Percentiles rank a stretch among this genome's conserved stretches.
Conservation (phyloP, 2,113 vertebrate genomes). For the Cephalopholis sonnerati region DNA sequence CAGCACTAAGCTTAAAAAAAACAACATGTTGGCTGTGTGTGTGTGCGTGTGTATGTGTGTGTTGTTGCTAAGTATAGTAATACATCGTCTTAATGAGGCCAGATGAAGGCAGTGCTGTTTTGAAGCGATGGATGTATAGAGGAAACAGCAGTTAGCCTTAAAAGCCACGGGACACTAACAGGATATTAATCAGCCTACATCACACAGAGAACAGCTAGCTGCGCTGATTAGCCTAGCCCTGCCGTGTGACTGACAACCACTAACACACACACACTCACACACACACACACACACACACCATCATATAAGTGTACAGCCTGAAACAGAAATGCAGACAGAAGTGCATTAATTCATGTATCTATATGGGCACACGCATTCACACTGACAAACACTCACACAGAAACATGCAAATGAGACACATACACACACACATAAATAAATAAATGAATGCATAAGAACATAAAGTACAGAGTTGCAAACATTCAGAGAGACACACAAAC, state of each 20-base stretch:
- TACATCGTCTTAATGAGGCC: slow-evolving; percentile 68
- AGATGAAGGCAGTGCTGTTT: slow-evolving; percentile 59
- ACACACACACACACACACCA: slow-evolving; percentile 26
- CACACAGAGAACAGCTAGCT: slow-evolving; percentile 76
- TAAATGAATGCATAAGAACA: slow-evolving; percentile 22
- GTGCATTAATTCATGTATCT: slow-evolving; percentile 37
- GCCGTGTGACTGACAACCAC: slow-evolving; percentile 76
- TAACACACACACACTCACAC: slow-evolving; percentile 25
- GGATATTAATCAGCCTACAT: slow-evolving; percentile 79
- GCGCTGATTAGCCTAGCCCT: slow-evolving; percentile 77
- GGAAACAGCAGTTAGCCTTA: slow-evolving; percentile 78
- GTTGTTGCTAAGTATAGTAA: slow-evolving; percentile 53
- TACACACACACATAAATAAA: background rate
- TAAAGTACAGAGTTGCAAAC: background rate
- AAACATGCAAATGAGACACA: slow-evolving; percentile 34
- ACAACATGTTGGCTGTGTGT: background rate
- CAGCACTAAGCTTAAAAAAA: slow-evolving; percentile 15
- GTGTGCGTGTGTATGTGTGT: slow-evolving; percentile 40
- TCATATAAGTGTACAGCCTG: background rate
- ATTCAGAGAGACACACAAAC: background rate
- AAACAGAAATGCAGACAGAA: background rate
- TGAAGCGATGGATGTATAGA: slow-evolving; percentile 65
- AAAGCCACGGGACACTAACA: slow-evolving; percentile 72
- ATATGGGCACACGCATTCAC: background rate
- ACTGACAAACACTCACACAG: background rate